A percentile compares a stretch with the other conserved stretches of the same genome.
These are phyloP conservation scores for Bactericera cockerelli DNA, from an alignment of 1,140 invertebrate species.

Conservation along the genomic window DNA sequence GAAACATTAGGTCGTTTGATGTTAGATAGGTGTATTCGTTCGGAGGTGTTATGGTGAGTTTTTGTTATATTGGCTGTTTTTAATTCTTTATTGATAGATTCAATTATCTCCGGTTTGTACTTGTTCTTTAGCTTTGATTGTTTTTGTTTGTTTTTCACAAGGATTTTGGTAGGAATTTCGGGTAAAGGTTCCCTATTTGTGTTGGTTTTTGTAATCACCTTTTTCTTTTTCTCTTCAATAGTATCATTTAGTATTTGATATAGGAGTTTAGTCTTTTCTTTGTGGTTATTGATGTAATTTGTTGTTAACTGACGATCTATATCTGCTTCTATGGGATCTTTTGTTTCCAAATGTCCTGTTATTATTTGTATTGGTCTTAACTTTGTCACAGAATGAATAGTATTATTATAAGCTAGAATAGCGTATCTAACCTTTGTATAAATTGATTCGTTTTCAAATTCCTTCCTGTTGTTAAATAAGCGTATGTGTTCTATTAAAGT, in stretches of 20 bases:
- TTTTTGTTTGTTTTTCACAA: conserved; percentile 1
- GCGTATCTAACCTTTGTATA: background rate
- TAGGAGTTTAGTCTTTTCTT: background rate
- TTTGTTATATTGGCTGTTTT: background rate
- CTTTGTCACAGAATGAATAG: background rate
- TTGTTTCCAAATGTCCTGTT: background rate
- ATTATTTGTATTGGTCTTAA: background rate
- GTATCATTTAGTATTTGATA: background rate
- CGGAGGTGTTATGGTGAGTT: background rate
- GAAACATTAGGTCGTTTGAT: background rate
- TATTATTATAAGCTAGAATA: background rate
- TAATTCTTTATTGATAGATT: background rate
- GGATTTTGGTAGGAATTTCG: background rate
- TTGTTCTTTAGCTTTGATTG: background rate
- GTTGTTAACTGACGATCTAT: background rate
- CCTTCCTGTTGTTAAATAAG: background rate
- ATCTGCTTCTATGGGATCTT: background rate
- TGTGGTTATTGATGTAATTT: background rate
- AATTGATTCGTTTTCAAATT: background rate
- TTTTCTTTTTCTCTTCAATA: background rate
- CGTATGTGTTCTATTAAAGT: background rate
- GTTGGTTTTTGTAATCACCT: background rate
- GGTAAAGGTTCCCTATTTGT: background rate
- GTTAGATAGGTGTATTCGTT: background rate
- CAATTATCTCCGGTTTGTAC: background rate